Evolutionary conservation across 2,797 vertebrate species (phyloP).

Genomic region (Borostomias antarcticus): DNA sequence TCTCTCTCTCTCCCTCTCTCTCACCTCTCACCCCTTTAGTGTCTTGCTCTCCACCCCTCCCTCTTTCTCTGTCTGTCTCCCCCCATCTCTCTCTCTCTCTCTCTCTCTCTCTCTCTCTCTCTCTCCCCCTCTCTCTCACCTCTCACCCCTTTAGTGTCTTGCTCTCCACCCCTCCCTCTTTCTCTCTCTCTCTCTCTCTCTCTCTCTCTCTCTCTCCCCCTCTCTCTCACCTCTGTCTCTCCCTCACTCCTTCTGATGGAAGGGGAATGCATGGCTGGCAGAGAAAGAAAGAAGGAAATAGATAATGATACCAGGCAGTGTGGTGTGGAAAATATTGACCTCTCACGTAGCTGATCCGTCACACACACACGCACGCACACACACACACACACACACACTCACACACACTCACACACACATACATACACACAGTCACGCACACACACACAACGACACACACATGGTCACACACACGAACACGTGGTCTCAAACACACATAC

Average conservation of each 20-base stretch:
- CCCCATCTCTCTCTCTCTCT: background rate
- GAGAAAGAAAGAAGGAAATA: constrained; percentile 55
- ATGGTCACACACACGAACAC: background rate
- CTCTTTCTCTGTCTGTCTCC: constrained; percentile 1
- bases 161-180: constrained; percentile 31
- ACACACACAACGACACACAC: constrained; percentile 6
- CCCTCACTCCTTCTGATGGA: constrained; percentile 49
- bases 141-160: constrained; percentile 22
- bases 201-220: background rate
- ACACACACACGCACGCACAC: constrained; percentile 24
- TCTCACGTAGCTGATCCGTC: constrained; percentile 50
- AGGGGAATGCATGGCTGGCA: constrained; percentile 63
- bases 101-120: constrained; percentile 16
- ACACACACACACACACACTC: constrained; percentile 22
- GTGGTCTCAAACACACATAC: background rate
- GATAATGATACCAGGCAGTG: constrained; percentile 57
- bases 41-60: background rate
- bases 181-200: constrained; percentile 30
- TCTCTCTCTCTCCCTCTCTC: background rate
- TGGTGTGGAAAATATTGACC: constrained; percentile 70
- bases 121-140: constrained; percentile 9
- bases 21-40: no score
- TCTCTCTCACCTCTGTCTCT: constrained; percentile 32
- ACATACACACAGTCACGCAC: constrained; percentile 17
- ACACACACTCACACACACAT: constrained; percentile 10